Base-by-base conservation (phyloP, 2,113 vertebrate genomes). In the Cryptomyrus ogoouensis region DNA sequence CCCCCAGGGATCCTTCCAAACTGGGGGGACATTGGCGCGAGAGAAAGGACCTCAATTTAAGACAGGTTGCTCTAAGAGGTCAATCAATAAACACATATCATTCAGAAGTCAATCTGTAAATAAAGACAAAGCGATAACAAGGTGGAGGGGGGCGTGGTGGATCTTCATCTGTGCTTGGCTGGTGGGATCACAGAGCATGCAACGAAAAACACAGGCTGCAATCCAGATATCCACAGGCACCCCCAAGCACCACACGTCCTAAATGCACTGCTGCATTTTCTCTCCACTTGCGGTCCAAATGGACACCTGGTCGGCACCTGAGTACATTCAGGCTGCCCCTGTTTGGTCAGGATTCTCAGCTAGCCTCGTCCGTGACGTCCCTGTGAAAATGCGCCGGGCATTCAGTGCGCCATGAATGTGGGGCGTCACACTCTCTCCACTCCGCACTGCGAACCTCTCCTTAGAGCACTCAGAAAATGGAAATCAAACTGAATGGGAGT, bases 1-100 rank as follows among this genome's bases (percentile, higher is more conserved):
- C 89, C 86, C 42, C 47, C 7, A 56, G 89, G 90, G 83, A 39
- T 44, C 21, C 83, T 31, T 84, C 44, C 53, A 39, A 86, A 90
- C 89, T 66, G 83, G 21, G 15, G 58, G 27, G 3, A 44, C 42
- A 27, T 39, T n/a, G 42, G 31, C 3, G 52, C 1, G 39, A 39
- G 39, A 24, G 9, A 84, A 52, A 87, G 47, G 85, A 87, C 50
- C 85, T 53, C 49, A 27, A 50, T 86, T 50, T 86, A 86, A 86
- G 47, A n/a, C 24, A 52, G 50, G 49, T 87, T 52, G 31, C 50
- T 27, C 15, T 31, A 87, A 56, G 49, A 53, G 50, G 85, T 56
- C 85, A 87, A 46, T 89, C 52, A 58, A 46, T 47, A 53, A 89
- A 84, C 58, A 52, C 35, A 83, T 62, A 89, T 56, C 74, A 89